phyloP scores from a whole-genome alignment of 2,797 vertebrate genomes.

The Oreonectes daqikongensis region DNA sequence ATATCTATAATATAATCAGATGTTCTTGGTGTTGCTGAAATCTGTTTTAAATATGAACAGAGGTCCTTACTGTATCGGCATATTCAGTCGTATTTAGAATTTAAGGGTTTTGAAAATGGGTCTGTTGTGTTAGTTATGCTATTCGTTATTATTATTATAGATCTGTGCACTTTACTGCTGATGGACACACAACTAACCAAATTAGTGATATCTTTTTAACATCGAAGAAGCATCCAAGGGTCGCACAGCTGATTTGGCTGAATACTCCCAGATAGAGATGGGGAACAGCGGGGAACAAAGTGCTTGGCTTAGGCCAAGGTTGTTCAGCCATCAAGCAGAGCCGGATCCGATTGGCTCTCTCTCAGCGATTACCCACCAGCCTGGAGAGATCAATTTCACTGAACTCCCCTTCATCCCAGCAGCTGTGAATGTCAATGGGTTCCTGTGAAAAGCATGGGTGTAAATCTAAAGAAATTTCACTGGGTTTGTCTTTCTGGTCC shows the following conservation, averaged over 20 bases:
- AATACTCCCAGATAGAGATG: constrained; percentile 1
- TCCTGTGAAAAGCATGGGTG: constrained; percentile 7
- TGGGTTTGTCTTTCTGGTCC: constrained; percentile 19
- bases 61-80: not conserved
- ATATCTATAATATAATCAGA: not conserved
- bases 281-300: constrained; percentile 34
- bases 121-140: not conserved
- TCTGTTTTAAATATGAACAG: not conserved
- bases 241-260: not conserved
- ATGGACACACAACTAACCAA: not conserved
- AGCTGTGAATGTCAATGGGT: constrained; percentile 57
- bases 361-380: constrained; percentile 43
- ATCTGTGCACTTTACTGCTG: not conserved
- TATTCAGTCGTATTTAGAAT: not conserved
- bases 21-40: not conserved
- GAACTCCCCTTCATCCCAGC: constrained; percentile 25
- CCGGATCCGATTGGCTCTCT: constrained; percentile 33
- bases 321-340: constrained; percentile 43
- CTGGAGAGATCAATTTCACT: constrained; percentile 49
- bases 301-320: constrained; percentile 31
- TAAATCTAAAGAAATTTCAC: constrained; percentile 31
- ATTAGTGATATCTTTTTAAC: not conserved
- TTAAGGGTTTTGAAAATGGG: not conserved
- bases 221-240: not conserved
- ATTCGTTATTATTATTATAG: not conserved